These are phyloP conservation scores for Oligia fasciuncula DNA, from an alignment of 2,888 invertebrate genomes.

Conservation along the genomic window DNA sequence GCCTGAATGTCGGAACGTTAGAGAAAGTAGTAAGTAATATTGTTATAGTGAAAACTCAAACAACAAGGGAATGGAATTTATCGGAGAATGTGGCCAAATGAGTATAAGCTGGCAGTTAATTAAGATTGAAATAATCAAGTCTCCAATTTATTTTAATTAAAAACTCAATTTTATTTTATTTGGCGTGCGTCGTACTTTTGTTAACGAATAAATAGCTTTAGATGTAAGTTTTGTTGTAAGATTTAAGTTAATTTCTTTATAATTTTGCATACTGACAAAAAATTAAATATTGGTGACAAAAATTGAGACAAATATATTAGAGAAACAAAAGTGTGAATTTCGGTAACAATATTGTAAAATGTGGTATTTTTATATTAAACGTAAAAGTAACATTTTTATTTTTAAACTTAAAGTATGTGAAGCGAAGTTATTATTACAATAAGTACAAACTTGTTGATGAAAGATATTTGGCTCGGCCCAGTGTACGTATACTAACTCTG, in stretches of 20 bases:
- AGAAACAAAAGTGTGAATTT: slow-evolving; percentile 82
- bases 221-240: slow-evolving; percentile 69
- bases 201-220: slow-evolving; percentile 70
- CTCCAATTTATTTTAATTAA: slow-evolving; percentile 56
- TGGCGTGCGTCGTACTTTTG: slow-evolving; percentile 76
- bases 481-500: slow-evolving; percentile 80
- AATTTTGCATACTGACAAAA: slow-evolving; percentile 70
- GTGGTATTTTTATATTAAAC: slow-evolving; percentile 87
- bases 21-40: slow-evolving; percentile 39
- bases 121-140: slow-evolving; percentile 53
- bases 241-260: slow-evolving; percentile 69
- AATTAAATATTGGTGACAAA: slow-evolving; percentile 73
- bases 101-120: slow-evolving; percentile 50
- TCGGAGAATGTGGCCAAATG: slow-evolving; percentile 62
- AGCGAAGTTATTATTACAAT: slow-evolving; percentile 78
- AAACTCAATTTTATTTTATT: slow-evolving; percentile 59
- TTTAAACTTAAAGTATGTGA: slow-evolving; percentile 76
- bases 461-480: slow-evolving; percentile 82
- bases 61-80: slow-evolving; percentile 41
- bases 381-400: slow-evolving; percentile 77
- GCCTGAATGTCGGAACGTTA: slow-evolving; percentile 60
- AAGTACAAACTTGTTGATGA: slow-evolving; percentile 87
- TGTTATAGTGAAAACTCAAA: slow-evolving; percentile 47
- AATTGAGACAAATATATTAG: slow-evolving; percentile 75
- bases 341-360: slow-evolving; percentile 80